Evolutionary conservation across 2,113 vertebrate genomes (phyloP).

Genomic region (Sapajus apella): DNA sequence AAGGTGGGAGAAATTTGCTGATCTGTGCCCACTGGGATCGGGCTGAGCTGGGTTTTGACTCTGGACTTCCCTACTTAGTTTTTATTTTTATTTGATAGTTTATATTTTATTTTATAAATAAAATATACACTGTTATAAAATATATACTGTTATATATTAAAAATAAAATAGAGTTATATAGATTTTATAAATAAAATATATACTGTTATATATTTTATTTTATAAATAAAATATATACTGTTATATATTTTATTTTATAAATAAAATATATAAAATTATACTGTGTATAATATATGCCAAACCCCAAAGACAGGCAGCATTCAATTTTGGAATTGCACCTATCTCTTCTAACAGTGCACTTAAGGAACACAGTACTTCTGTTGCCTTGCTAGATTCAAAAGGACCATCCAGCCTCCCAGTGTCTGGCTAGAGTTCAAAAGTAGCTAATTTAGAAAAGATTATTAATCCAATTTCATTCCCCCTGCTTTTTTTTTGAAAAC

Average conservation of each 20-base stretch:
- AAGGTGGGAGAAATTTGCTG: slow-evolving; percentile 72
- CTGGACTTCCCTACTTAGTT: slow-evolving; percentile 12
- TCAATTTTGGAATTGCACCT: neutral
- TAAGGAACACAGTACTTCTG: neutral
- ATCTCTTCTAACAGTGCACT: neutral
- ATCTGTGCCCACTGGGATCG: neutral
- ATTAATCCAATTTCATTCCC: neutral
- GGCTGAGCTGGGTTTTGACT: neutral
- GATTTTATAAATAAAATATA: too few species aligned
- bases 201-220: neutral
- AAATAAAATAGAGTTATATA: too few species aligned
- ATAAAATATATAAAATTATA: neutral
- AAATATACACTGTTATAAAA: too few species aligned
- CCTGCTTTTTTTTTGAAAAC: neutral
- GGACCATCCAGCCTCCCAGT: neutral
- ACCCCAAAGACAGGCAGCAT: neutral
- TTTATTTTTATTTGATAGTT: neutral
- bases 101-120: neutral
- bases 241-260: neutral
- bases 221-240: neutral
- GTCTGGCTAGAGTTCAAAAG: slow-evolving; percentile 9
- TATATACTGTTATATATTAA: too few species aligned
- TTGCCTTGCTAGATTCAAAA: neutral
- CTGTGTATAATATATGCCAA: neutral
- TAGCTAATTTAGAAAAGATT: neutral